Percentiles rank a stretch among this genome's conserved stretches.
Conservation (phyloP, 2,797 vertebrate species). For the Serranus cabrilla region DNA sequence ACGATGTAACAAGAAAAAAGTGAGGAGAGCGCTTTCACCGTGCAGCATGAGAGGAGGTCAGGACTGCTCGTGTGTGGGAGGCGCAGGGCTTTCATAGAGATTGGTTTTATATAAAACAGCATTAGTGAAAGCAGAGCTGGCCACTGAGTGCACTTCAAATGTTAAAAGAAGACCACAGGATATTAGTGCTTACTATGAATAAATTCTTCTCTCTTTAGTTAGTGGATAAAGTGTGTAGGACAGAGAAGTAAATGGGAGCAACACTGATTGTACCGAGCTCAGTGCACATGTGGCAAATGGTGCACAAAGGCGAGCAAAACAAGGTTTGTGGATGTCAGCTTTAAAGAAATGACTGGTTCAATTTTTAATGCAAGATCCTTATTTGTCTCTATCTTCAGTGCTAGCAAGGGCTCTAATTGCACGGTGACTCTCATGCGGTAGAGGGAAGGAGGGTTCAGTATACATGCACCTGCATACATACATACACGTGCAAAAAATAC, state of each 20-base stretch:
- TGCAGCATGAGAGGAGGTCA: conserved; percentile 66
- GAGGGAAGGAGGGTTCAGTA: too few relatives aligned
- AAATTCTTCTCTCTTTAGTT: conserved; percentile 64
- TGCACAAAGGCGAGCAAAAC: conserved; percentile 4
- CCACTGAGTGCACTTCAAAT: conserved; percentile 83
- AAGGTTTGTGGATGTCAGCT: neutral
- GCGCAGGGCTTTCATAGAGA: conserved; percentile 79
- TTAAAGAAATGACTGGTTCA: neutral
- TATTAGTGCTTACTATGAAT: conserved; percentile 72
- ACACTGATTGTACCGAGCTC: neutral
- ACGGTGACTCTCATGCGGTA: neutral
- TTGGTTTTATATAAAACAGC: conserved; percentile 80
- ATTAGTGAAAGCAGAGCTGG: conserved; percentile 79
- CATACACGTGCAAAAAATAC: too few relatives aligned
- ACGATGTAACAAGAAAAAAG: conserved; percentile 59
- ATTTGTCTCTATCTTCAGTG: neutral
- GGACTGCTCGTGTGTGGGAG: conserved; percentile 72
- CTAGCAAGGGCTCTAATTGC: neutral
- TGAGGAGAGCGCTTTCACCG: conserved; percentile 58
- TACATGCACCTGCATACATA: too few relatives aligned
- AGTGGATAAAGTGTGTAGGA: conserved; percentile 48
- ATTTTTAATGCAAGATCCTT: neutral
- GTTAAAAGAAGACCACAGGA: conserved; percentile 66
- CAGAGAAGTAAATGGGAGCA: conserved; percentile 28
- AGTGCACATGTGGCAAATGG: neutral